Base-by-base conservation (phyloP, 1,140 invertebrate genomes). In the Bombus huntii region DNA sequence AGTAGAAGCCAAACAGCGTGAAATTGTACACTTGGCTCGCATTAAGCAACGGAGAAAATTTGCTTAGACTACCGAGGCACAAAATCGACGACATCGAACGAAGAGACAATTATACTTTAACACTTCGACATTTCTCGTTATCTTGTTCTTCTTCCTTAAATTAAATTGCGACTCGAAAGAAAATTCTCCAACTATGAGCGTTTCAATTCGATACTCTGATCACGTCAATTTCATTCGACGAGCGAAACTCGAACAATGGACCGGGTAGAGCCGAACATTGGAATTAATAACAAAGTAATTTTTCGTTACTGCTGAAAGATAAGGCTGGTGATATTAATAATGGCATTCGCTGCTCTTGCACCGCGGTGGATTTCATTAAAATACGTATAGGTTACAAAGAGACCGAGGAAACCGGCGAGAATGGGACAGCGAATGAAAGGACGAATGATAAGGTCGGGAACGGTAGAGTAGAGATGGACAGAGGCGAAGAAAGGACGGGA, bases 271-370 rank as follows among this genome's bases (percentile, higher is more conserved):
- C 10, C 78, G 59, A 83, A 88, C 91, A 93, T 91, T 85, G 89
- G 91, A 94, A 95, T 94, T 95, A 95, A 94, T 94, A 94, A 94
- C 93, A 92, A 94, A 94, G 91, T 94, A 94, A 94, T 95, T 94
- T 93, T 92, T 93, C 92, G 93, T 94, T 93, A 92, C 92, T n/a
- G 91, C 88, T 87, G 89, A 93, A 92, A 94, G 93, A 94, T 93
- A 94, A 94, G 93, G 92, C 91, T 88, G 92, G 85, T 91, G 91
- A 92, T 94, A 93, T 94, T 95, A 94, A 94, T 94, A 95, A 95
- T 94, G 91, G 87, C 91, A 90, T 90, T 92, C 91, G 89, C 92
- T 90, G 86, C 87, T 87, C 88, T 88, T 83, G 86, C 87, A 87
- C 85, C 91, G 85, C 90, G 90, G 93, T 70, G 93, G 91, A 93